phyloP scores from a whole-genome alignment of 2,797 vertebrate genomes.

The Crax fasciolata region DNA sequence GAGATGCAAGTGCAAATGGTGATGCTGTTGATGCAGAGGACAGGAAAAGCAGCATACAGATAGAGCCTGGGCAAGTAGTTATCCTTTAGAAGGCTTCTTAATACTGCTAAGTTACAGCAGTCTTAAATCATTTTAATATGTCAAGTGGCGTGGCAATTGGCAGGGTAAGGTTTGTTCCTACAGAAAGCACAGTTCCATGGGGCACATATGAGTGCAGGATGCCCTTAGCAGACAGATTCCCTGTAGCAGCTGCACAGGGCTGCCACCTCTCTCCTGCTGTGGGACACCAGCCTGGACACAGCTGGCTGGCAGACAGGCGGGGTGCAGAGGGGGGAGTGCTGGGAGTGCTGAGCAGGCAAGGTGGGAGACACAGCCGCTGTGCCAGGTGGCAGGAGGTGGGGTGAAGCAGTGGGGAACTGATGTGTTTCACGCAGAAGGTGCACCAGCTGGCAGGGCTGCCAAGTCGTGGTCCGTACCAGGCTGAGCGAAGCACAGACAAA shows the following conservation, averaged over 20 bases:
- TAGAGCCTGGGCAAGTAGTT: not conserved
- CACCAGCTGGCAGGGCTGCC: not conserved
- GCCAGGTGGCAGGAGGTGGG: not conserved
- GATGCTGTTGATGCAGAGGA: not conserved
- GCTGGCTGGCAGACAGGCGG: not conserved
- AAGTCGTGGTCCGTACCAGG: not conserved
- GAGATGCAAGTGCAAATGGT: not conserved
- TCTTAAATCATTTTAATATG: not conserved
- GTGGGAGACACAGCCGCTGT: not conserved
- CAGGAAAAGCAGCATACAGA: not conserved
- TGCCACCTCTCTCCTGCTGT: not conserved
- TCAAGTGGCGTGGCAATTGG: not conserved
- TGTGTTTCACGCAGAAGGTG: not conserved
- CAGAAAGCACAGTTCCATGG: rapidly evolving
- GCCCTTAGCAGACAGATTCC: not conserved
- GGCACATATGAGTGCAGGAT: not conserved
- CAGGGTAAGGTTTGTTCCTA: not conserved
- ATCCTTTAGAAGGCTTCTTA: not conserved
- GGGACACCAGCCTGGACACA: not conserved
- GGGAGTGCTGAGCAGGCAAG: not conserved
- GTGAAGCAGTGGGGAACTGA: not conserved
- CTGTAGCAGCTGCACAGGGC: not conserved
- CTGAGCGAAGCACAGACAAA: not conserved
- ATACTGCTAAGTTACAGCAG: not conserved
- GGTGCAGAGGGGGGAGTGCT: not conserved